These are phyloP conservation scores for Sciurus niger DNA, from an alignment of 2,113 vertebrate genomes.

Conservation along the genomic window DNA sequence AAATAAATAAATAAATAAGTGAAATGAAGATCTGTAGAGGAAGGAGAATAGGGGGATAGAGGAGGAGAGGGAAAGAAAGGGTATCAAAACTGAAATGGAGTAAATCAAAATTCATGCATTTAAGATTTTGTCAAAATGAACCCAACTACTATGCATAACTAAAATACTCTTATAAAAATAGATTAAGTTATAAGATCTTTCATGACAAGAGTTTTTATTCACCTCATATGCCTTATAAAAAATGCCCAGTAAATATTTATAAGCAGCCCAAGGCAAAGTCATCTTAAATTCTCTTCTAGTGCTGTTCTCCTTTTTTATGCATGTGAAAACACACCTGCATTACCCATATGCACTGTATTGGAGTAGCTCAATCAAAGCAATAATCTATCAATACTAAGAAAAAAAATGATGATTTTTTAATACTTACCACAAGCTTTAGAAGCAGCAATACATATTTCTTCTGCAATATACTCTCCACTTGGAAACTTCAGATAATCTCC, in stretches of 20 bases:
- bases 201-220: not conserved
- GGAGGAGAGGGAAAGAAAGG: too few species aligned
- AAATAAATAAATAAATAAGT: too few species aligned
- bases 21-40: too few species aligned
- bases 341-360: conserved; percentile 2
- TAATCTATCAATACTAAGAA: conserved; percentile 40
- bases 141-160: too few species aligned
- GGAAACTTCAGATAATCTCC: conserved; percentile 90
- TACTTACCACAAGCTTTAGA: conserved; percentile 96
- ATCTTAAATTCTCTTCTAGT: conserved; percentile 44
- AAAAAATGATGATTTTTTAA: not conserved
- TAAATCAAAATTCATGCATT: too few species aligned
- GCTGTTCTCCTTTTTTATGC: not conserved
- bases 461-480: conserved; percentile 93
- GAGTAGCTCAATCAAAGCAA: conserved; percentile 47
- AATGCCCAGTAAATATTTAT: not conserved
- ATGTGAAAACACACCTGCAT: conserved; percentile 21
- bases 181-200: not conserved
- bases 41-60: too few species aligned
- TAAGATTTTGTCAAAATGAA: too few species aligned
- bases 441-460: conserved; percentile 94
- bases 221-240: not conserved
- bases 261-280: not conserved
- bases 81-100: too few species aligned
- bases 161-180: too few species aligned